These are phyloP conservation scores for Puma concolor DNA, from an alignment of 2,113 vertebrate genomes.

Conservation along the genomic window DNA sequence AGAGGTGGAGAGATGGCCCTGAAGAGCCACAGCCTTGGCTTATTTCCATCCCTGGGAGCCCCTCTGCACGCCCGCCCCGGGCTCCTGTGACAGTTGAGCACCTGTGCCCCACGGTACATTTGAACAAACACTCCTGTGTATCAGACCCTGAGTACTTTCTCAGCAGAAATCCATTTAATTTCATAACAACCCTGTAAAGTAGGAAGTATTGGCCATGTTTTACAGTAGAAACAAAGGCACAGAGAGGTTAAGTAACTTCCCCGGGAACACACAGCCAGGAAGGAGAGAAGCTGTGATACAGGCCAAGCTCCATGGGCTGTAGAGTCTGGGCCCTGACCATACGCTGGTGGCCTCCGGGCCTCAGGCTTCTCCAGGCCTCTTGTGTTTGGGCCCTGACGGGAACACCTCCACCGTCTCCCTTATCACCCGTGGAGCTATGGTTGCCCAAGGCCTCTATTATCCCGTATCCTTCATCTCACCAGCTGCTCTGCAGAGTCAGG, in stretches of 20 bases:
- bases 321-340: not conserved
- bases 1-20: too few relatives aligned
- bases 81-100: not conserved
- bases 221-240: not conserved
- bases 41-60: not conserved
- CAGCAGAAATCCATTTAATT: not conserved
- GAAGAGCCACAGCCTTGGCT: not conserved
- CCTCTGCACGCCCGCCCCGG: accelerated
- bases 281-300: not conserved
- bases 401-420: not conserved
- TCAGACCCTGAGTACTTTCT: not conserved
- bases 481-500: not conserved
- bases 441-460: not conserved
- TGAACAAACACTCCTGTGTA: not conserved
- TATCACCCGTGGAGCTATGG: accelerated
- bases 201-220: too few relatives aligned
- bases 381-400: accelerated
- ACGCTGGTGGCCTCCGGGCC: not conserved
- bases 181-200: not conserved
- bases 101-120: not conserved
- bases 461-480: not conserved
- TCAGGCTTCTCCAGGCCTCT: not conserved
- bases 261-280: not conserved
- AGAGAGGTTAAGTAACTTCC: not conserved
- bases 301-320: not conserved